Percentiles rank a stretch among this genome's conserved stretches.
phyloP scores from a whole-genome alignment of 2,113 vertebrate species.

The Paradoxurus hermaphroditus region DNA sequence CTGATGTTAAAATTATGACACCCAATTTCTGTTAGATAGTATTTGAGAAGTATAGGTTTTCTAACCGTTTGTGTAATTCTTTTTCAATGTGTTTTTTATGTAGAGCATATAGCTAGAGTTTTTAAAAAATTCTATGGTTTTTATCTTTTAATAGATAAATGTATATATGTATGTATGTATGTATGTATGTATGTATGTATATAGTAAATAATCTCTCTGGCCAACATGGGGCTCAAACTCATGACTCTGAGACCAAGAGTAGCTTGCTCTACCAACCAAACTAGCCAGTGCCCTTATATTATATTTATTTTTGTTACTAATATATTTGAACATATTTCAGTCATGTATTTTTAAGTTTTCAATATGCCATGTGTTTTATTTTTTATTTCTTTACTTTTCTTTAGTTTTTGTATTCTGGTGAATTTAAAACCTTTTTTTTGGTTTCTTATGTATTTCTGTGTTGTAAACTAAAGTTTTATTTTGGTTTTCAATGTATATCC shows the following conservation, averaged over 20 bases:
- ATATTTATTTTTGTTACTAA: background rate
- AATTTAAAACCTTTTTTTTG: background rate
- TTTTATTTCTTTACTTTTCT: background rate
- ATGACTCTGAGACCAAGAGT: background rate
- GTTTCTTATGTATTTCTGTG: background rate
- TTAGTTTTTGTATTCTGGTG: background rate
- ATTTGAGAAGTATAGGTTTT: background rate
- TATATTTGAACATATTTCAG: background rate
- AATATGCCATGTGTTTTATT: background rate
- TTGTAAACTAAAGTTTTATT: background rate
- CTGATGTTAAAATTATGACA: background rate
- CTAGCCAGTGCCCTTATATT: background rate
- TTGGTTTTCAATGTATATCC: background rate
- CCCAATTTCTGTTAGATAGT: background rate
- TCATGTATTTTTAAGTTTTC: background rate
- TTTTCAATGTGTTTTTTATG: background rate
- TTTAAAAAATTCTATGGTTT: background rate
- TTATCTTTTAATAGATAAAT: background rate
- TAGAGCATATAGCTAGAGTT: background rate
- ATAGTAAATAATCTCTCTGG: background rate
- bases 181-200: background rate
- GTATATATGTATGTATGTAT: background rate
- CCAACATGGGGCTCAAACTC: background rate
- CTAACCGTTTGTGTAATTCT: background rate
- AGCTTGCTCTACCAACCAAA: background rate